These are phyloP conservation scores for Didymodactylos carnosus DNA, from an alignment of 2,888 invertebrate genomes.

Conservation along the genomic window DNA sequence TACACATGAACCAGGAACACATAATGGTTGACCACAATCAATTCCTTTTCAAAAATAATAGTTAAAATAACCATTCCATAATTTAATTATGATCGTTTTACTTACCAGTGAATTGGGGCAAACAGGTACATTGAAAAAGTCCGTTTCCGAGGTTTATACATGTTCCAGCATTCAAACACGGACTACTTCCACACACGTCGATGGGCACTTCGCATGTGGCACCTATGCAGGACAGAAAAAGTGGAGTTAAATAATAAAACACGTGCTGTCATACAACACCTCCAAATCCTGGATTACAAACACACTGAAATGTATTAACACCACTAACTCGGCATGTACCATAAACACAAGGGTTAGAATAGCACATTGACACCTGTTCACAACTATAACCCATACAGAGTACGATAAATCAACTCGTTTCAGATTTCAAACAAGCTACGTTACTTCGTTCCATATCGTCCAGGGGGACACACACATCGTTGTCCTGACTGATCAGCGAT, in stretches of 20 bases:
- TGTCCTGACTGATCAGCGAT: not conserved
- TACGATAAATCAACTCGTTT: not conserved
- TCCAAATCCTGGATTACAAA: constrained; percentile 8
- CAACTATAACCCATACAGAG: not conserved
- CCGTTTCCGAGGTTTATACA: not conserved
- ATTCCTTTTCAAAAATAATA: not conserved
- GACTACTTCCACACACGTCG: not conserved
- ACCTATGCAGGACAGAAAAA: not conserved
- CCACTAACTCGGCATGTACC: constrained; percentile 1
- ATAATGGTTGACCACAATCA: not conserved
- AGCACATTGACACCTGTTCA: not conserved
- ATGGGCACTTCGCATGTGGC: not conserved
- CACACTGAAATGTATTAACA: constrained; percentile 1
- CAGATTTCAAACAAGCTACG: too few species aligned
- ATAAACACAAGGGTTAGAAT: constrained; percentile 2
- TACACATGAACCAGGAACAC: not conserved
- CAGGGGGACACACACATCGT: constrained; percentile 2
- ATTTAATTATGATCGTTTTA: not conserved
- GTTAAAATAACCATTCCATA: not conserved
- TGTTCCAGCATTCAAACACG: constrained; percentile 4
- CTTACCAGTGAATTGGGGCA: not conserved
- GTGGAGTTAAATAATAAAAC: not conserved
- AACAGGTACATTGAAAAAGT: constrained; percentile 3
- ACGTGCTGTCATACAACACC: not conserved
- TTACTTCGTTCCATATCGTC: not conserved